A percentile compares a stretch with the other conserved stretches of the same genome.
phyloP scores from a whole-genome alignment of 2,113 vertebrate species.

The Mormyrus iriodes region DNA sequence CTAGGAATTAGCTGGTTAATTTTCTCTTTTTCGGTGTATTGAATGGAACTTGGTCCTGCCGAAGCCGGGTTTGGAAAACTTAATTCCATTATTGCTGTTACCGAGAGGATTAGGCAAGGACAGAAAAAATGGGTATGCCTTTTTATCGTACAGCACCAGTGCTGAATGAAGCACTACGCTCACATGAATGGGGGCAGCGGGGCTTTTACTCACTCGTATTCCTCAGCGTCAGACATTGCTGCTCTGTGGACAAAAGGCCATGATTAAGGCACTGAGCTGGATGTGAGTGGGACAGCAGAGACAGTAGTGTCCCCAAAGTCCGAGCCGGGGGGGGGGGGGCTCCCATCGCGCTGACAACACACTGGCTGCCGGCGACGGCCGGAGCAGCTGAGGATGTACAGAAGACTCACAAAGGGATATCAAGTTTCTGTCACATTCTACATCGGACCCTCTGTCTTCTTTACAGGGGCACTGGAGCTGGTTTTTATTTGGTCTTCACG shows the following conservation, averaged over 20 bases:
- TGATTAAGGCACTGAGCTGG: not conserved
- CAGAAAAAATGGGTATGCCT: not conserved
- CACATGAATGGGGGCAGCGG: not conserved
- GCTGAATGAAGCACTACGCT: not conserved
- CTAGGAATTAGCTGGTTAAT: not conserved
- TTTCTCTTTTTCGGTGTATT: not conserved
- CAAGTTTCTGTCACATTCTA: slow-evolving; percentile 41
- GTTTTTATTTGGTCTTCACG: slow-evolving; percentile 16
- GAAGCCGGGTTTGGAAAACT: not conserved
- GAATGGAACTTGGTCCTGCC: not conserved
- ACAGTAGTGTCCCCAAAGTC: not conserved
- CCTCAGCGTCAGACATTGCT: slow-evolving; percentile 66
- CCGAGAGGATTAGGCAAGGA: not conserved
- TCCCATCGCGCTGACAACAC: slow-evolving; percentile 36
- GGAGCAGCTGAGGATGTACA: slow-evolving; percentile 56
- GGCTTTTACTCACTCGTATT: slow-evolving; percentile 63
- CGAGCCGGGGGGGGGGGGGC: too few relatives aligned
- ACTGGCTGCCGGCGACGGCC: slow-evolving; percentile 4
- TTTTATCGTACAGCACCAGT: not conserved
- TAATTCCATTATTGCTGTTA: not conserved
- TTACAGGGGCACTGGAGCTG: not conserved
- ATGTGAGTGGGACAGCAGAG: not conserved
- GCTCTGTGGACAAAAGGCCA: slow-evolving; percentile 23
- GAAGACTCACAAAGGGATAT: slow-evolving; percentile 31
- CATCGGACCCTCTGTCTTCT: not conserved